Evolutionary conservation across 2,113 vertebrate genomes (phyloP), one percentile per base, ranked within the genome.

Genomic region (Tylochromis polylepis): DNA sequence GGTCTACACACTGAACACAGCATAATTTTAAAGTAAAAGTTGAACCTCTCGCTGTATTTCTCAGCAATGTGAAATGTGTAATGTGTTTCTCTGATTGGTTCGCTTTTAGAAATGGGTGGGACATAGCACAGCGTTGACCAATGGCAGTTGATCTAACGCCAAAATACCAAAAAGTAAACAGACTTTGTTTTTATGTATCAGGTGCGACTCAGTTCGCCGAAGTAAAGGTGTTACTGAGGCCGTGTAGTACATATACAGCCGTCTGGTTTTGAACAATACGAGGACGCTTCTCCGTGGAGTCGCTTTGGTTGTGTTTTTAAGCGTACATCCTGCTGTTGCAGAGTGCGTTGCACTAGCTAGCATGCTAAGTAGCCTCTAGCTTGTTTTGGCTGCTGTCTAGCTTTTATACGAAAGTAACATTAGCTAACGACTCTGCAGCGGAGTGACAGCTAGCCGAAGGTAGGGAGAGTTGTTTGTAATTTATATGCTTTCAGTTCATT

Each of bases 151-250:
- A 91, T 78, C 56, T 87, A 46, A 34, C 11, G 20, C 27, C 31
- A 81, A 14, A 24, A 89, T 27, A 62, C 22, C 83, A 91, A 83
- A 92, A 93, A 89, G 91, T 92, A 92, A 93, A 93, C 92, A 89
- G 46, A 85, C 60, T 89, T 53, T 93, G 86, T 94, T 94, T 93
- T 90, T 91, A 87, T 78, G 24, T 91, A 87, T 93, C 88, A 82
- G 43, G 10, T 10, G 49, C 14, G 51, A 53, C 27, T 53, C 11
- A 34, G 72, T 77, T 77, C 46, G 7, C 46, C 4, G 3, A 77
- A 51, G 16, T 22, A 29, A 43, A 77, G 3, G 8, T 41, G 12
- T 53, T 16, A 4, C 34, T 57, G 43, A 24, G 53, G 81, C 2
- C 12, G 5, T 27, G 8, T 6, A 49, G 4, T 31, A 6, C 1